Percentiles rank a stretch among this genome's conserved stretches.
Evolutionary conservation across 2,113 vertebrate species (phyloP).

Genomic region (Boulengeromyrus knoepffleri): DNA sequence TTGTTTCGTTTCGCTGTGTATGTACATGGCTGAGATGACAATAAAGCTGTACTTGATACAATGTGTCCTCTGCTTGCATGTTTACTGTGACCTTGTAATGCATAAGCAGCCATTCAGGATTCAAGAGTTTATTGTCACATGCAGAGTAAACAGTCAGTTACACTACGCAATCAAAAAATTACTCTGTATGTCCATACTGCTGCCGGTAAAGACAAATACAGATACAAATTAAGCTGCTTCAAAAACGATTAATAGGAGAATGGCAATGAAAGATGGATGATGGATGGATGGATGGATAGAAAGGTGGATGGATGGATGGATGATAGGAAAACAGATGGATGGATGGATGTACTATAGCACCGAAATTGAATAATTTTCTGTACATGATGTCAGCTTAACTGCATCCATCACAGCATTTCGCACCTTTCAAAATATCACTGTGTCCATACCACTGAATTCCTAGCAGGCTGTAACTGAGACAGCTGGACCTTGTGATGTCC

Average conservation of each 20-base stretch:
- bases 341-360: not conserved
- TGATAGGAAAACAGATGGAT: not conserved
- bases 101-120: not conserved
- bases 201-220: not conserved
- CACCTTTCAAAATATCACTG: constrained; percentile 44
- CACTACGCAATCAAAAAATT: not conserved
- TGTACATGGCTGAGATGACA: not conserved
- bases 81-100: not conserved
- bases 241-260: not conserved
- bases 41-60: not conserved
- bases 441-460: constrained; percentile 51
- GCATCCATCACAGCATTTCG: constrained; percentile 31
- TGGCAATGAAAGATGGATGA: not conserved
- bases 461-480: constrained; percentile 44
- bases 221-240: not conserved
- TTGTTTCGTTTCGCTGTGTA: not conserved
- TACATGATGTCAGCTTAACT: not conserved
- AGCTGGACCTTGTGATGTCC: constrained; percentile 41
- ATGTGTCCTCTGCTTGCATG: not conserved
- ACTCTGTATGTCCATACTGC: not conserved
- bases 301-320: not conserved
- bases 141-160: not conserved
- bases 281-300: not conserved
- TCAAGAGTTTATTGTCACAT: not conserved
- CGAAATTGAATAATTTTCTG: not conserved